A percentile compares a stretch with the other conserved stretches of the same genome.
phyloP scores from a whole-genome alignment of 2,113 vertebrate species.

The Xiphophorus hellerii region DNA sequence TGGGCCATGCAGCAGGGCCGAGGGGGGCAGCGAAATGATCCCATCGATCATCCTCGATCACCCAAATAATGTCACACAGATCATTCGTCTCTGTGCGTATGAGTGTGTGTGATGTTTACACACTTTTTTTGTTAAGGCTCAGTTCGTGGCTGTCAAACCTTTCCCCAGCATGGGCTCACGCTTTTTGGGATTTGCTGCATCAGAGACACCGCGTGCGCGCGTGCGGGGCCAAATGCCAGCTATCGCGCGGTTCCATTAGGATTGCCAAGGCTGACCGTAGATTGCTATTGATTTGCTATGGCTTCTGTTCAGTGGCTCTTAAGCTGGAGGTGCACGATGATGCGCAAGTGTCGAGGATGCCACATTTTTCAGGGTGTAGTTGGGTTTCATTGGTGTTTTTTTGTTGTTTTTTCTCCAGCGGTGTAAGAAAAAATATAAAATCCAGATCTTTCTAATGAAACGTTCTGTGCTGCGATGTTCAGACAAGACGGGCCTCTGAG shows the following conservation, averaged over 20 bases:
- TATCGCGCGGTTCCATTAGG: conserved; percentile 72
- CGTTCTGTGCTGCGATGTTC: background rate
- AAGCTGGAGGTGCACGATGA: conserved; percentile 21
- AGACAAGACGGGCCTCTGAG: background rate
- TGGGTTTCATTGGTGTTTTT: background rate
- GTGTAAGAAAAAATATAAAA: background rate
- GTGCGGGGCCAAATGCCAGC: conserved; percentile 62
- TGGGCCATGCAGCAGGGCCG: conserved; percentile 53
- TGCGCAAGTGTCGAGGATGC: conserved; percentile 4
- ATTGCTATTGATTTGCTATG: conserved; percentile 76
- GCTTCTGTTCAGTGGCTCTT: conserved; percentile 69
- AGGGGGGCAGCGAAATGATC: conserved; percentile 66
- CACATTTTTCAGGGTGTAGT: conserved; percentile 4
- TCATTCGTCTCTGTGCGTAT: conserved; percentile 40
- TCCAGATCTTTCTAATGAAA: conserved; percentile 10
- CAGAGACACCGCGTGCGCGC: conserved; percentile 39
- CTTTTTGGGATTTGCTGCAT: conserved; percentile 49
- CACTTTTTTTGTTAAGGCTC: conserved; percentile 37
- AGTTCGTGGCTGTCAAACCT: conserved; percentile 37
- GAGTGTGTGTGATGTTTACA: conserved; percentile 39
- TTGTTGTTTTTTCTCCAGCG: background rate
- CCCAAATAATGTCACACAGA: conserved; percentile 52
- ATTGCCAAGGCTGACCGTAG: conserved; percentile 66
- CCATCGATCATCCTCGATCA: conserved; percentile 72
- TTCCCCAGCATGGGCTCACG: conserved; percentile 22